These are phyloP conservation scores for Rattus norvegicus DNA, from an alignment of 2,113 vertebrate species.

Conservation along the genomic window DNA sequence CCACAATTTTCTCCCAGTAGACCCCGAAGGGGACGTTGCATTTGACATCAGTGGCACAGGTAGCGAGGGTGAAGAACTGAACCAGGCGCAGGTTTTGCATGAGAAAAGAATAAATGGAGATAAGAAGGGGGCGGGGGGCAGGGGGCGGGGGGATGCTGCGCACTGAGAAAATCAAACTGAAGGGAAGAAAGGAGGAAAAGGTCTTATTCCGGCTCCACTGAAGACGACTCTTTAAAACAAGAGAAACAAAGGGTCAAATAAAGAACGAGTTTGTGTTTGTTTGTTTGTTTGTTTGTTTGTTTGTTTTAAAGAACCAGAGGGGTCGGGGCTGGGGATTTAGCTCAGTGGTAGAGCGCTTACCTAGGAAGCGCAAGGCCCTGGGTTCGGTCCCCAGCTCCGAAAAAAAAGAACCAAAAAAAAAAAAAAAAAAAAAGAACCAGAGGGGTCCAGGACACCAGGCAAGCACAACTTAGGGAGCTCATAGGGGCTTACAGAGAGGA, in stretches of 20 bases:
- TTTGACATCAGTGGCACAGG: conserved; percentile 98
- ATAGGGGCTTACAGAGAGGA: background rate
- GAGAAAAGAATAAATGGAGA: conserved; percentile 76
- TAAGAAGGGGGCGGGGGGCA: no score
- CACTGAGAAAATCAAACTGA: background rate
- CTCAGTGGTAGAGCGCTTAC: no score
- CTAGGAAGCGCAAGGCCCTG: no score
- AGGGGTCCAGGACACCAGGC: background rate
- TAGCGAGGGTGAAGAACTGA: conserved; percentile 85
- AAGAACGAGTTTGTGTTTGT: conserved; percentile 84
- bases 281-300: no score
- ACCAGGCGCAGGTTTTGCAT: conserved; percentile 87
- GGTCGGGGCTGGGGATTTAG: no score
- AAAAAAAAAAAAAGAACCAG: background rate
- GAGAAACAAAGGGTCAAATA: conserved; percentile 95
- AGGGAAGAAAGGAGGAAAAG: conserved; percentile 71
- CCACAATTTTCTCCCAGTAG: conserved; percentile 96
- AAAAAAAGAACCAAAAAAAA: no score
- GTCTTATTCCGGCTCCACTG: conserved; percentile 88
- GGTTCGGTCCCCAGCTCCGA: no score
- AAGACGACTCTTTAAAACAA: conserved; percentile 89
- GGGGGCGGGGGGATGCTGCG: no score
- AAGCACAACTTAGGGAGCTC: background rate
- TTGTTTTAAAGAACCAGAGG: background rate
- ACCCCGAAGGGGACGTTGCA: conserved; percentile 97